Percentiles rank a stretch among this genome's conserved stretches.
Conservation (phyloP, 2,797 vertebrate species). For the Spheniscus humboldti region DNA sequence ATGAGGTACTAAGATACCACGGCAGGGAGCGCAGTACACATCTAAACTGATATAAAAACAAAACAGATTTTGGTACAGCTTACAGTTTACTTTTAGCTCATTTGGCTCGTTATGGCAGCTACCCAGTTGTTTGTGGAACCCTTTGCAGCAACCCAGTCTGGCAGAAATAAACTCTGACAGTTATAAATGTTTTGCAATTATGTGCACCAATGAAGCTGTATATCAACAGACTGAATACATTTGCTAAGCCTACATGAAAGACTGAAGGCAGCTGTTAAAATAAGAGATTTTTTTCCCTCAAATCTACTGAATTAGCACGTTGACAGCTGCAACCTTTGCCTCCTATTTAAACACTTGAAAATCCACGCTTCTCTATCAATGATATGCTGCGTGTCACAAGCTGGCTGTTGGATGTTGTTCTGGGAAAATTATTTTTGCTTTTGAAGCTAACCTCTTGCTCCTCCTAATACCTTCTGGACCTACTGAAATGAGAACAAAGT, state of each 20-base stretch:
- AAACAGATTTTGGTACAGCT: neutral
- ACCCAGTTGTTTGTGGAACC: neutral
- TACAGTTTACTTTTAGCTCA: neutral
- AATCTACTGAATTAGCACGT: constrained; percentile 35
- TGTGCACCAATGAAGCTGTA: neutral
- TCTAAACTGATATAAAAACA: neutral
- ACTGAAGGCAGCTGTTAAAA: constrained; percentile 46
- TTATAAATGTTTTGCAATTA: constrained; percentile 34
- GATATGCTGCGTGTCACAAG: neutral
- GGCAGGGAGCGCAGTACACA: neutral
- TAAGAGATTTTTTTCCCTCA: constrained; percentile 11
- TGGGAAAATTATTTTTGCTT: neutral
- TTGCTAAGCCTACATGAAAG: constrained; percentile 42
- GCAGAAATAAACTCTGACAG: constrained; percentile 54
- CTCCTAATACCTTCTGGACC: neutral
- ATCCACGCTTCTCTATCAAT: neutral
- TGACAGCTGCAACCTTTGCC: constrained; percentile 39
- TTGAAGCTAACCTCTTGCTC: neutral
- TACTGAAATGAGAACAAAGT: neutral
- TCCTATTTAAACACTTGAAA: constrained; percentile 8
- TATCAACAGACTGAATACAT: constrained; percentile 20
- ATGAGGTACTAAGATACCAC: neutral
- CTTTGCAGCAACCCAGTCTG: neutral
- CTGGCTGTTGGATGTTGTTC: neutral
- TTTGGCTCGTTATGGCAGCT: neutral